Evolutionary conservation across 2,888 invertebrate genomes (phyloP), one percentile per base, ranked within the genome.

Genomic region (Pristionchus arcanus): DNA sequence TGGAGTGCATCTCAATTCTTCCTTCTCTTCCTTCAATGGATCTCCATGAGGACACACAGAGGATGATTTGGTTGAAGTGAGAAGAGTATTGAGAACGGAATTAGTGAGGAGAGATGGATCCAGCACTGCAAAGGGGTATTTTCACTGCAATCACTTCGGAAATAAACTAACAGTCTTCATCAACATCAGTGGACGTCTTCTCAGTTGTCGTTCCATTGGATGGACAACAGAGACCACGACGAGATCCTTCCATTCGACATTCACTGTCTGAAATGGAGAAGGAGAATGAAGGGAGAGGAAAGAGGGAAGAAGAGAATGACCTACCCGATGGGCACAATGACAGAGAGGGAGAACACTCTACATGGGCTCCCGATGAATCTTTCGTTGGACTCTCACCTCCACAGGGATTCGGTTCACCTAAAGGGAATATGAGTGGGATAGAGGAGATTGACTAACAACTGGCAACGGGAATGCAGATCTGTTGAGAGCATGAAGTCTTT

Each of bases 161-260:
- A 74, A 34, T 31, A 19, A 34, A 34, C 85, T 34, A 21, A 85
- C 85, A 21, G 16, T 85, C 85, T 19, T 31, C 63, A 85, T 85
- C 85, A 4, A 37, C 85, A 53, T 11, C 34, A 16, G n/a, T 83
- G 4, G 37, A 25, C 16, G 85, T 85, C 21, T 59, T 63, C 63
- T 55, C 63, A 31, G 31, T 84, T 4, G 53, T 85, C 31, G 28
- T 63, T 85, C 74, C 74, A 74, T 74, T 74, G 37, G 34, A 59
- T 63, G 55, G 59, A 85, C 85, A 85, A 28, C 85, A 85, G n/a
- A 85, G 85, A 42, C 85, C 85, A n/a, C 85, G 59, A 19, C 85
- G 59, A 34, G 25, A 25, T 31, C 42, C 85, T 37, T 55, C 85
- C 85, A 85, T 11, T 31, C 85, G 85, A 85, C 85, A 85, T 34